Conservation (phyloP, 2,888 invertebrate genomes). For the Cataglyphis albicans region DNA sequence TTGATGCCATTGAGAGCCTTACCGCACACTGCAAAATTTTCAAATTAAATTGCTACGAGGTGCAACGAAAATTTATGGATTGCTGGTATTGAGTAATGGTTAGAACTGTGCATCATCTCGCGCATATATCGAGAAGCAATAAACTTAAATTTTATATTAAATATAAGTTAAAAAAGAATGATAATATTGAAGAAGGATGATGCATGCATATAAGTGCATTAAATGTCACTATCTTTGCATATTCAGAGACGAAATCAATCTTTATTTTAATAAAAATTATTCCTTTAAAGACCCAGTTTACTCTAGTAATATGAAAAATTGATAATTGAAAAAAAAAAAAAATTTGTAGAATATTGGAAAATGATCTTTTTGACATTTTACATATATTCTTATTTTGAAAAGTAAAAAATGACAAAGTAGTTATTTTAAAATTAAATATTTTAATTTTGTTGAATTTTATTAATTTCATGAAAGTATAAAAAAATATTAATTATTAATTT, state of each 20-base stretch:
- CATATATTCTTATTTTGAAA: too few species aligned
- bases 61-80: not conserved
- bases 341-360: not conserved
- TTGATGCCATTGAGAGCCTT: not conserved
- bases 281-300: not conserved
- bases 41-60: not conserved
- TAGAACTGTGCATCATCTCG: not conserved
- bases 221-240: not conserved
- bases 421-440: too few species aligned
- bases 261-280: not conserved
- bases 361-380: not conserved
- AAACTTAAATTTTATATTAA: not conserved
- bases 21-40: constrained; percentile 1
- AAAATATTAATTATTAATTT: too few species aligned
- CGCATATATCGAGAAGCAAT: not conserved
- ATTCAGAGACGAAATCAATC: not conserved
- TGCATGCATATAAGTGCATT: not conserved
- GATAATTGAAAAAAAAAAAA: too few species aligned
- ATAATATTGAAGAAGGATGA: not conserved
- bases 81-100: not conserved
- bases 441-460: too few species aligned
- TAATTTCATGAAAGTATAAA: too few species aligned
- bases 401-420: too few species aligned
- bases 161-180: not conserved
- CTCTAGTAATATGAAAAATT: too few species aligned